Evolutionary conservation across 92 coral and sea anemone species (phyloP).

Genomic region (Micromussa lordhowensis): DNA sequence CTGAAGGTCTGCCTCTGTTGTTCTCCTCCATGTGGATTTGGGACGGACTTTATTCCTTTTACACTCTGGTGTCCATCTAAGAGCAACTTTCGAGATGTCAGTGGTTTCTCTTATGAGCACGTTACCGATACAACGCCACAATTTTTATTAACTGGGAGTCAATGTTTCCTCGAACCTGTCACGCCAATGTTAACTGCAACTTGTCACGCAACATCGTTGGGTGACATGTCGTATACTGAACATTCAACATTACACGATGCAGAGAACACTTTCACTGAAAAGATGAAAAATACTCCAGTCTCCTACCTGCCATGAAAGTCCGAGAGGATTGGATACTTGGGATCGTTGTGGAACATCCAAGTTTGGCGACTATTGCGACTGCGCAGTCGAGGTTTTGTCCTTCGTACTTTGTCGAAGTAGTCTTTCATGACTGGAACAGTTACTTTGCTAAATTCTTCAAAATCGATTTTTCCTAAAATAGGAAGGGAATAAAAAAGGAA

Average conservation of each 20-base stretch:
- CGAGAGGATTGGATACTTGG: constrained; percentile 83
- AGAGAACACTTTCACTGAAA: background rate
- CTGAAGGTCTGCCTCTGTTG: too few relatives aligned
- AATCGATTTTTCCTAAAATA: constrained; percentile 67
- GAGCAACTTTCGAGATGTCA: too few relatives aligned
- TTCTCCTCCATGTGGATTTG: too few relatives aligned
- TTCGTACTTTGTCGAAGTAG: constrained; percentile 74
- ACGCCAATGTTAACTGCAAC: background rate
- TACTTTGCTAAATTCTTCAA: constrained; percentile 69
- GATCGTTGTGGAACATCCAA: constrained; percentile 89
- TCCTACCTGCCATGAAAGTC: constrained; percentile 89
- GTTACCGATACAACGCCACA: too few relatives aligned
- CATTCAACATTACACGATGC: background rate
- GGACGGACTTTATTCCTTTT: too few relatives aligned
- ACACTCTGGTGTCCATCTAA: too few relatives aligned
- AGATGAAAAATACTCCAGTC: background rate
- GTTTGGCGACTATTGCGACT: constrained; percentile 90
- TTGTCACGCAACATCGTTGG: background rate
- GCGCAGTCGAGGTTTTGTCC: constrained; percentile 83
- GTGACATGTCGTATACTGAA: background rate
- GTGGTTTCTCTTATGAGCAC: too few relatives aligned
- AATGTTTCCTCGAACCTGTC: background rate
- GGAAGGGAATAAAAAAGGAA: background rate
- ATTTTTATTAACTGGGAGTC: background rate
- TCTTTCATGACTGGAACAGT: constrained; percentile 70